A percentile compares a stretch with the other conserved stretches of the same genome.
Evolutionary conservation across 2,888 invertebrate genomes (phyloP).

Genomic region (Epiblema foenella): DNA sequence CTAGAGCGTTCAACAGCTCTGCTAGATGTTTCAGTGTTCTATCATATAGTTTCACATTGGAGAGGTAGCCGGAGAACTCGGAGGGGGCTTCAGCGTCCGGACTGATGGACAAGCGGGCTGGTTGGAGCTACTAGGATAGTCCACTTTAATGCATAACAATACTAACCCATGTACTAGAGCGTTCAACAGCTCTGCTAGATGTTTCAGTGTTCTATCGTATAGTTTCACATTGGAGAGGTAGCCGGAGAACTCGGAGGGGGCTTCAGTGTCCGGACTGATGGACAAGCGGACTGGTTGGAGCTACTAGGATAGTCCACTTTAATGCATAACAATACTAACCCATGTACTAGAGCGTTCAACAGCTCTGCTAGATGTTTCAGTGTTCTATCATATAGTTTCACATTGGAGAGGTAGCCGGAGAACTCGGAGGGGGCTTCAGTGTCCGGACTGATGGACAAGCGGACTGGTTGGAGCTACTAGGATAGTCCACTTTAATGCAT

Average conservation of each 20-base stretch:
- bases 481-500: no score
- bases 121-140: constrained; percentile 60
- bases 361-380: constrained; percentile 71
- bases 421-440: no score
- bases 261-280: constrained; percentile 54
- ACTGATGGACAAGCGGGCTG: constrained; percentile 65
- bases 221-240: constrained; percentile 66
- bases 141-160: background rate
- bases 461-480: no score
- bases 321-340: constrained; percentile 60
- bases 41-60: constrained; percentile 73
- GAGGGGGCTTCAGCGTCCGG: constrained; percentile 52
- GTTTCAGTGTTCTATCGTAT: constrained; percentile 73
- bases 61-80: constrained; percentile 56
- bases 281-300: constrained; percentile 74
- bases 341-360: constrained; percentile 66
- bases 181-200: constrained; percentile 71
- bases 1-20: constrained; percentile 68
- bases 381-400: constrained; percentile 57
- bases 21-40: constrained; percentile 71
- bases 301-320: background rate
- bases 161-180: constrained; percentile 62
- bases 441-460: no score
- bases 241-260: constrained; percentile 53
- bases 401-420: no score